Percentiles rank a stretch among this genome's conserved stretches.
These are phyloP conservation scores for Meriones unguiculatus DNA, from an alignment of 2,113 vertebrate genomes.

Conservation along the genomic window DNA sequence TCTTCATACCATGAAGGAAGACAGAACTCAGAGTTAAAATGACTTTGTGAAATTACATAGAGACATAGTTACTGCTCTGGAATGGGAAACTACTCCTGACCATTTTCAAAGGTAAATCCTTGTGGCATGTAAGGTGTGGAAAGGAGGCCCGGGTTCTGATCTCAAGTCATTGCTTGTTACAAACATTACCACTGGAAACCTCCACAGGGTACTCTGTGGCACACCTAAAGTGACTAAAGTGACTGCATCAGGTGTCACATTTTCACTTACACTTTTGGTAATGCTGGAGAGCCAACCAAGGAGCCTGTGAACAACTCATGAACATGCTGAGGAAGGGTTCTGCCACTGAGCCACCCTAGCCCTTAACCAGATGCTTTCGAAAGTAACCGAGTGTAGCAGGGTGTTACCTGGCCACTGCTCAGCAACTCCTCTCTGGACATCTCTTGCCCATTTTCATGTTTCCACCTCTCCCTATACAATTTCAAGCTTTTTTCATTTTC, in stretches of 20 bases:
- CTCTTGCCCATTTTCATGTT: background rate
- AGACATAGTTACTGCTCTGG: background rate
- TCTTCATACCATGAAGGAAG: background rate
- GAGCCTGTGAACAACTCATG: background rate
- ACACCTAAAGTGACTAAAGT: background rate
- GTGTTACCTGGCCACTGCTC: background rate
- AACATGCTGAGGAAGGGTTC: background rate
- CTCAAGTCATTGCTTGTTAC: background rate
- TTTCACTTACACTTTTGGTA: background rate
- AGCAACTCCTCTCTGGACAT: background rate
- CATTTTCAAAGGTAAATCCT: background rate
- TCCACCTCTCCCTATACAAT: accelerated
- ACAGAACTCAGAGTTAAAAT: background rate
- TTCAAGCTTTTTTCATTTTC: background rate
- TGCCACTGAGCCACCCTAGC: background rate
- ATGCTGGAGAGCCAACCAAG: background rate
- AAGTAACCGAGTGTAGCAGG: background rate
- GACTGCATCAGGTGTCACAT: background rate
- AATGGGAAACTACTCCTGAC: background rate
- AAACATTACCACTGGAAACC: background rate
- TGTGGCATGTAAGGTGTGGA: background rate
- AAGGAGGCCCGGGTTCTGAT: background rate
- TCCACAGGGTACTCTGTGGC: background rate
- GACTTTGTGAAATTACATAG: background rate
- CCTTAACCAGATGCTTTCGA: background rate